These are phyloP conservation scores for Phalacrocorax carbo DNA, from an alignment of 2,113 vertebrate species.

Conservation along the genomic window DNA sequence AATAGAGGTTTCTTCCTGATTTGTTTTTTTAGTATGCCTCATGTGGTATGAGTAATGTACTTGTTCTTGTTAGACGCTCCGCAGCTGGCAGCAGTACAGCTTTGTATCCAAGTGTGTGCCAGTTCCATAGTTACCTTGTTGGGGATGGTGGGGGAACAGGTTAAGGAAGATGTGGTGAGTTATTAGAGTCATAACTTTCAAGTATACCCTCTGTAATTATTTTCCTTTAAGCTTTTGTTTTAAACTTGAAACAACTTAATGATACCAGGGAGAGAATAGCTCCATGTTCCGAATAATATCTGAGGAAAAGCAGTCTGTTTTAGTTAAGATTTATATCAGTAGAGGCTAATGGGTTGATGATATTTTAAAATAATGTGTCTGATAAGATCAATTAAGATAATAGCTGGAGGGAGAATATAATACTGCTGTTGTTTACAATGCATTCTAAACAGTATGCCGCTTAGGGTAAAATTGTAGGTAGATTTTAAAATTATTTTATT, in stretches of 20 bases:
- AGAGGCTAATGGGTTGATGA: background rate
- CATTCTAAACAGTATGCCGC: rapidly evolving
- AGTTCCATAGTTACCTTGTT: background rate
- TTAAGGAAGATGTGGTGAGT: background rate
- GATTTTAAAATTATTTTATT: background rate
- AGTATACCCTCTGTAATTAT: background rate
- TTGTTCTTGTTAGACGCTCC: background rate
- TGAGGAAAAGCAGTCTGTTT: background rate
- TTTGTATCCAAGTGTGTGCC: background rate
- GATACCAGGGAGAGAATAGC: background rate
- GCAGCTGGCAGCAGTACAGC: background rate
- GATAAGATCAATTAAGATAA: background rate
- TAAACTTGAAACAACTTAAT: background rate
- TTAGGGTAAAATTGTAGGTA: background rate
- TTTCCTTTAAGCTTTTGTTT: background rate
- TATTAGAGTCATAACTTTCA: background rate
- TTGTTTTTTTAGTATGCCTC: rapidly evolving
- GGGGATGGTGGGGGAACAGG: background rate
- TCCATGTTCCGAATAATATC: background rate
- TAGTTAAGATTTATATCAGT: background rate
- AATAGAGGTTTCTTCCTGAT: background rate
- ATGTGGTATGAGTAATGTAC: background rate
- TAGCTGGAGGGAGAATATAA: background rate
- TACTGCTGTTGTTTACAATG: background rate
- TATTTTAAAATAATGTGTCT: background rate